Evolutionary conservation across 2,797 vertebrate species (phyloP).

Genomic region (Urosaurus nigricauda): DNA sequence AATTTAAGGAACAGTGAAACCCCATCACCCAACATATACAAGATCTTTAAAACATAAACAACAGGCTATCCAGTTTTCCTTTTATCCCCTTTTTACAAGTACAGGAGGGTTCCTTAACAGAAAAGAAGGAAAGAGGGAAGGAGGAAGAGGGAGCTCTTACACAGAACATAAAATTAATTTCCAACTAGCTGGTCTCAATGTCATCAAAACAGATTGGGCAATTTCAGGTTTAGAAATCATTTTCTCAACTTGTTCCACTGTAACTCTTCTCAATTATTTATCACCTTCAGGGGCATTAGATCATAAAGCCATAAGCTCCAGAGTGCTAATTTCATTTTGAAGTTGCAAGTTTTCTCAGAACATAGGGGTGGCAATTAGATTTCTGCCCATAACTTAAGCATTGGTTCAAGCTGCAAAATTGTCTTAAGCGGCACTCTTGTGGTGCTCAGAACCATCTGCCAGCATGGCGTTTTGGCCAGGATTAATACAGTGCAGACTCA

Average conservation of each 20-base stretch:
- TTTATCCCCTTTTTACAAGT: not conserved
- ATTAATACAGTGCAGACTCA: not conserved
- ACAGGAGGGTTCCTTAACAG: not conserved
- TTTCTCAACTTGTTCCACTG: conserved; percentile 47
- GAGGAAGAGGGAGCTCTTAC: not conserved
- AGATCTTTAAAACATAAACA: not conserved
- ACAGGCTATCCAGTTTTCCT: not conserved
- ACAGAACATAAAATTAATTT: conserved; percentile 37
- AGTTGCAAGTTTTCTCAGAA: conserved; percentile 33
- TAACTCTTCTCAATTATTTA: conserved; percentile 38
- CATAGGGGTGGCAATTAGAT: conserved; percentile 37
- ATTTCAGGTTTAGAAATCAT: conserved; percentile 41
- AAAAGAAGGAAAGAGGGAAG: not conserved
- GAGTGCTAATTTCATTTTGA: conserved; percentile 52
- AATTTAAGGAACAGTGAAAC: not conserved
- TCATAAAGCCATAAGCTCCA: conserved; percentile 48
- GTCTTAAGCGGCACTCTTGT: not conserved
- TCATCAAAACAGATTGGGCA: conserved; percentile 40
- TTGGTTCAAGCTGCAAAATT: conserved; percentile 16
- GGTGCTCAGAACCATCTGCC: conserved; percentile 6
- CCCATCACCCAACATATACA: rapidly evolving
- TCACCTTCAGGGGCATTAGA: conserved; percentile 49
- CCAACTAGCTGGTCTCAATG: conserved; percentile 10
- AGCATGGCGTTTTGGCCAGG: not conserved
- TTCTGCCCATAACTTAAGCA: conserved; percentile 36